Evolutionary conservation across 1,140 invertebrate species (phyloP), one percentile per base, ranked within the genome.

Genomic region (Charaxes varanes): DNA sequence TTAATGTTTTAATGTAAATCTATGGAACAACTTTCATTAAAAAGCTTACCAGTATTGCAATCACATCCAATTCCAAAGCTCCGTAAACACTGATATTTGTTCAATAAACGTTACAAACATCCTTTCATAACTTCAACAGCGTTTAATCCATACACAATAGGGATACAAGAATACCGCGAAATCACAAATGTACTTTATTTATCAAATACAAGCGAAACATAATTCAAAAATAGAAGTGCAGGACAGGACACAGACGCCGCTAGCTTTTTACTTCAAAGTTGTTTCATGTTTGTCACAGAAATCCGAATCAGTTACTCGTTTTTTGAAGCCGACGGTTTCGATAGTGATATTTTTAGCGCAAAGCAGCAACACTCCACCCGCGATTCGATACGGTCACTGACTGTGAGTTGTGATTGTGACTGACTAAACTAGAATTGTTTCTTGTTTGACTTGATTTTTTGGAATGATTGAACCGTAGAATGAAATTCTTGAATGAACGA

Each of bases 301-400:
- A 57, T 53, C 30, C 16, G 27, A 38, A 49, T 22, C 19, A 46
- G 48, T 42, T 53, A 47, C 35, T 55, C 50, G 41, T 54, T 48
- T 42, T 42, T 46, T 47, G 26, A 37, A 51, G 30, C 41, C 52
- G 47, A 37, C 40, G 30, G 22, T 52, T 54, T 43, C 40, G 47
- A 31, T 52, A 53, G 11, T 14, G 42, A 28, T 64, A 68, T 60
- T 58, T 60, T 62, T 65, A 69, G 59, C 56, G 43, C 38, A 32
- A 42, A 12, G 23, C 33, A 44, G 24, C 32, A 37, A 35, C 42
- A 43, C 26, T 52, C 36, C 45, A 31, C 14, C 37, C 26, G 30
- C 52, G 38, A 51, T 50, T 41, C 26, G 40, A 31, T 40, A 36
- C 55, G 50, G 47, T 51, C 56, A 48, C 56, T 55, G 52, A 49